A percentile compares a stretch with the other conserved stretches of the same genome.
phyloP scores from a whole-genome alignment of 1,140 invertebrate species.

The Thaumetopoea pityocampa region DNA sequence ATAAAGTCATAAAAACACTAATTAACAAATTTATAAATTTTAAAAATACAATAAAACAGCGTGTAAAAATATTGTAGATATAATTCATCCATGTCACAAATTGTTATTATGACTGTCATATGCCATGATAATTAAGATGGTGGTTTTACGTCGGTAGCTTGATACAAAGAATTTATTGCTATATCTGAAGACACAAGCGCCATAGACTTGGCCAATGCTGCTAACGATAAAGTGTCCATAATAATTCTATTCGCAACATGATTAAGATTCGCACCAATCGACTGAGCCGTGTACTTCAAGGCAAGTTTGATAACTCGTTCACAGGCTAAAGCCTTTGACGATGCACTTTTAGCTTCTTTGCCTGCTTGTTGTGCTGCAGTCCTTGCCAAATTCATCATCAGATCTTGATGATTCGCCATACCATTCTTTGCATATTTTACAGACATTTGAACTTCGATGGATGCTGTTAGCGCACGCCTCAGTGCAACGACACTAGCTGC shows the following conservation, averaged over 20 bases:
- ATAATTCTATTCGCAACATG: slow-evolving; percentile 64
- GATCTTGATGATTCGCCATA: slow-evolving; percentile 64
- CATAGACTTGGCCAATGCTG: slow-evolving; percentile 65
- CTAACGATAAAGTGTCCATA: slow-evolving; percentile 64
- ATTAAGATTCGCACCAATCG: slow-evolving; percentile 55
- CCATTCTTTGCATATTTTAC: slow-evolving; percentile 62
- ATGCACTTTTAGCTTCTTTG: slow-evolving; percentile 62
- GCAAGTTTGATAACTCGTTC: slow-evolving; percentile 61
- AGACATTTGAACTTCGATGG: slow-evolving; percentile 67
- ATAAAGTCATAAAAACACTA: too few relatives aligned
- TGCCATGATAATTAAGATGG: slow-evolving; percentile 36
- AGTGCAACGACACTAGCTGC: slow-evolving; percentile 65
- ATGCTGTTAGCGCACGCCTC: slow-evolving; percentile 59
- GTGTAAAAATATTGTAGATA: too few relatives aligned
- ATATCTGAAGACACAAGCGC: slow-evolving; percentile 67
- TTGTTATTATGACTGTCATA: too few relatives aligned
- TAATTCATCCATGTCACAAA: too few relatives aligned
- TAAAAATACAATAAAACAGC: too few relatives aligned
- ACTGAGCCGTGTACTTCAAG: slow-evolving; percentile 66
- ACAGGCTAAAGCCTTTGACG: slow-evolving; percentile 59
- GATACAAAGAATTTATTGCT: slow-evolving; percentile 66
- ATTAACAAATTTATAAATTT: too few relatives aligned
- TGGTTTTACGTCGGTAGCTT: slow-evolving; percentile 64
- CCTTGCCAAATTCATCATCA: slow-evolving; percentile 69
- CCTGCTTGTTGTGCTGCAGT: slow-evolving; percentile 66